phyloP scores from a whole-genome alignment of 2,797 vertebrate genomes.

The Zalophus californianus region DNA sequence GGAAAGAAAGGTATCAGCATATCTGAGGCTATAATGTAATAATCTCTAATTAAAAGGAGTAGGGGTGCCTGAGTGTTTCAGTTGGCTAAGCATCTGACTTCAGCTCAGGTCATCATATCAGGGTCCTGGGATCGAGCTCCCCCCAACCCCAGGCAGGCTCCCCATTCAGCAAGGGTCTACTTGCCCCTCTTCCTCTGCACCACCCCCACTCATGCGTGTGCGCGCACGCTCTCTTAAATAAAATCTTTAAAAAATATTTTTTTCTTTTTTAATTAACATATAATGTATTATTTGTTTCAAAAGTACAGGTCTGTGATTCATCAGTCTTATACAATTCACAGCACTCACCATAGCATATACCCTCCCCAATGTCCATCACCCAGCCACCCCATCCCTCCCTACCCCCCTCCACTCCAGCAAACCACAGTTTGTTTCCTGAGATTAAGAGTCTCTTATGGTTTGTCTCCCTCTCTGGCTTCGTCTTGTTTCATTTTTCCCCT shows the following conservation, averaged over 20 bases:
- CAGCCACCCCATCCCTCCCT: too few relatives aligned
- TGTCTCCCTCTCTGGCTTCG: too few relatives aligned
- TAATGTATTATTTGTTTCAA: too few relatives aligned
- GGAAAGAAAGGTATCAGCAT: not conserved
- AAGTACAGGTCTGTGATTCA: too few relatives aligned
- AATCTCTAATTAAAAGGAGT: not conserved
- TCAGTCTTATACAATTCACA: too few relatives aligned
- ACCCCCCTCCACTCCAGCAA: too few relatives aligned
- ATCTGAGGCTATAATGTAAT: not conserved
- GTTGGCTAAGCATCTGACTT: not conserved
- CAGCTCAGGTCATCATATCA: not conserved
- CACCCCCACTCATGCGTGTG: not conserved
- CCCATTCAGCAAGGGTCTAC: not conserved
- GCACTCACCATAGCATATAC: too few relatives aligned
- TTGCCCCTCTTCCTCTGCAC: not conserved
- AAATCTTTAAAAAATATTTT: not conserved
- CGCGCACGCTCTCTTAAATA: not conserved
- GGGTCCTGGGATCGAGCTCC: not conserved
- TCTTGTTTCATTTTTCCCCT: too few relatives aligned
- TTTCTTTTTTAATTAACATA: too few relatives aligned
- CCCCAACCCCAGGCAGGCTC: not conserved
- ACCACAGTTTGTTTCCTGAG: too few relatives aligned
- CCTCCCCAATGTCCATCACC: too few relatives aligned
- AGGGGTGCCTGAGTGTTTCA: not conserved
- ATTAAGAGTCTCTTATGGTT: too few relatives aligned